Base-by-base conservation (phyloP, 1,140 invertebrate species). In the Brachionus asplanchnoidis region DNA sequence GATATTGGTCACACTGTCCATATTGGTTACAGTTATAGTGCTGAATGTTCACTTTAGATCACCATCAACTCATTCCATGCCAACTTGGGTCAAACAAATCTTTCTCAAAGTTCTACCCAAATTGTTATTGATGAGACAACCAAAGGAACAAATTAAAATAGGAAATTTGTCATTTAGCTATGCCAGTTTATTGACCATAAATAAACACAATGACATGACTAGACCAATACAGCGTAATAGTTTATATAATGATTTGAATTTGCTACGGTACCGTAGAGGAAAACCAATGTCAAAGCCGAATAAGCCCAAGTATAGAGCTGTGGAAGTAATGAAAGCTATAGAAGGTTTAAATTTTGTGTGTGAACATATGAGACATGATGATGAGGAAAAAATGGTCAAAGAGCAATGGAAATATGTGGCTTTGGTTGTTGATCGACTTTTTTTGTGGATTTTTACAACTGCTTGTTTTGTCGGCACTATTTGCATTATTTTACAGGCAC, bases 21-120 rank as follows among this genome's bases (percentile, higher is more conserved):
- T 99, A 90, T 91, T 99, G 84, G 95, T 98, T 6, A 99, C 98
- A 0, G 97, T 99, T 26, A 94, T 99, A 87, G 98, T 99, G 87
- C 99, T 99, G 88, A 99, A 99, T 89, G 97, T 96, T 94, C 99
- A 99, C 88, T 99, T 99, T 91, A 92, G 97, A 88, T 97, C 97
- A 17, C 97, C 97, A 1, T 90, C 92, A 44, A 94, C 93, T 8
- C 93, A 94, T 87, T 56, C 23, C 8, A 85, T 85, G 84, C 75
- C 84, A 14, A 94, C 95, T 0, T 97, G 95, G 95, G 94, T 97
- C 14, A 93, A 95, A 84, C 91, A 94, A 84, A 94, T 97, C 53
- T 97, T 97, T 88, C 95, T 97, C 75, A 94, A 95, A 88, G 94
- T 96, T 87, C 91, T 97, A 70, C 95, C 95, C 5, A 91, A 94